Percentiles rank a stretch among this genome's conserved stretches.
phyloP scores from a whole-genome alignment of 2,113 vertebrate genomes.

The Sardina pilchardus region DNA sequence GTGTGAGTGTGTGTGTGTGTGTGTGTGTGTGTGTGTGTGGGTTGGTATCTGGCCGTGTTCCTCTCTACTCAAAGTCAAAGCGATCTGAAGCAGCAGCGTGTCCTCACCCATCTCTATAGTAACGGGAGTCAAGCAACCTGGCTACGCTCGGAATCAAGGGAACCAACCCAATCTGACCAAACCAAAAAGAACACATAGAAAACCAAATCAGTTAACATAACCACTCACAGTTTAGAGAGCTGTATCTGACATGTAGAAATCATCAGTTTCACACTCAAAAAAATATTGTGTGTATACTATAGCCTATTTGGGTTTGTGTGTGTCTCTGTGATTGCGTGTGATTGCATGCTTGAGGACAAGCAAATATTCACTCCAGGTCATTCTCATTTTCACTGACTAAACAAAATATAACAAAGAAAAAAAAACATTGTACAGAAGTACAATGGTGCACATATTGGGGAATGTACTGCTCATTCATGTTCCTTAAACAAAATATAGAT shows the following conservation, averaged over 20 bases:
- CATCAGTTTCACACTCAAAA: neutral
- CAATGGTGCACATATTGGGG: too few relatives aligned
- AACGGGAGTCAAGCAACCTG: constrained; percentile 49
- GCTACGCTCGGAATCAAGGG: constrained; percentile 40
- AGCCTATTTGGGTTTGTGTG: neutral
- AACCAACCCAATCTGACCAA: constrained; percentile 27
- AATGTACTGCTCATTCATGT: too few relatives aligned
- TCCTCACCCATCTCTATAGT: constrained; percentile 79
- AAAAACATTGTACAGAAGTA: too few relatives aligned
- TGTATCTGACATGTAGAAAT: too few relatives aligned
- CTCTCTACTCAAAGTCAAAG: constrained; percentile 77
- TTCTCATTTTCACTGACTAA: too few relatives aligned
- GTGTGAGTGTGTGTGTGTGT: constrained; percentile 20
- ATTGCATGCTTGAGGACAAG: neutral
- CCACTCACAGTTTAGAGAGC: too few relatives aligned
- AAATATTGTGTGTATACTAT: too few relatives aligned
- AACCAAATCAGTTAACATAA: neutral
- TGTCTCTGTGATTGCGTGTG: neutral
- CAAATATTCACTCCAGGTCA: too few relatives aligned
- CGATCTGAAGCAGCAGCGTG: constrained; percentile 80
- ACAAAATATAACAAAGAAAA: too few relatives aligned
- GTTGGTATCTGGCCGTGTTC: constrained; percentile 75
- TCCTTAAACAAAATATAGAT: too few relatives aligned
- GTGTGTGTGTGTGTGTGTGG: constrained; percentile 7
- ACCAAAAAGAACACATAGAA: neutral